These are phyloP conservation scores for Sympetrum striolatum DNA, from an alignment of 2,888 invertebrate species.

Conservation along the genomic window DNA sequence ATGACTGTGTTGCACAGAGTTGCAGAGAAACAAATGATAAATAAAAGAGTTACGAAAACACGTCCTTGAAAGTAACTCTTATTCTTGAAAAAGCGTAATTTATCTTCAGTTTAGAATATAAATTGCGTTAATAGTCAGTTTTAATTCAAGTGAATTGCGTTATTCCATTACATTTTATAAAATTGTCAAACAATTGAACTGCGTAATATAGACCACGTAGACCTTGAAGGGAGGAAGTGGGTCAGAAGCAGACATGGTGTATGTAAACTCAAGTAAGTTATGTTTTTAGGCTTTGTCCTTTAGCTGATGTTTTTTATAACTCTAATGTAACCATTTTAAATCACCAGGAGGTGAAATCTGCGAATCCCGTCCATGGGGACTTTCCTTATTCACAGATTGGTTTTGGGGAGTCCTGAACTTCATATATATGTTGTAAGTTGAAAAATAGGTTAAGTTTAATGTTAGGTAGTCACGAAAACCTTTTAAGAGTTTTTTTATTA, in stretches of 20 bases:
- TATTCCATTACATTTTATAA: too few relatives aligned
- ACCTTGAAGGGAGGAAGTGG: background rate
- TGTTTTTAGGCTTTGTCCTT: background rate
- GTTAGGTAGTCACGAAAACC: background rate
- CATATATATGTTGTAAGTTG: constrained; percentile 21
- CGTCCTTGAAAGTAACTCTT: too few relatives aligned
- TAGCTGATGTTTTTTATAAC: background rate
- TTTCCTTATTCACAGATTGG: constrained; percentile 1
- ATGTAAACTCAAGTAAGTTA: constrained; percentile 4
- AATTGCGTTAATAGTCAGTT: too few relatives aligned
- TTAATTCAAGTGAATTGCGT: too few relatives aligned
- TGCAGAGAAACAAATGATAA: too few relatives aligned
- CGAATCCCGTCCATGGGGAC: background rate
- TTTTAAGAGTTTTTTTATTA: background rate
- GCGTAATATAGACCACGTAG: background rate
- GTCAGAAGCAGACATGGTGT: background rate
- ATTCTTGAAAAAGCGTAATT: too few relatives aligned
- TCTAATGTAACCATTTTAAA: background rate
- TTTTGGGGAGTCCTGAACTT: constrained; percentile 24
- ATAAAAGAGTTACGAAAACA: too few relatives aligned
- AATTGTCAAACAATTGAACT: too few relatives aligned
- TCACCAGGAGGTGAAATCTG: constrained; percentile 6
- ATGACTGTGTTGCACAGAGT: too few relatives aligned
- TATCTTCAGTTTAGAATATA: too few relatives aligned
- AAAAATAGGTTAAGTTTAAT: background rate